Evolutionary conservation across 2,797 vertebrate genomes (phyloP), one percentile per base, ranked within the genome.

Genomic region (Platyrinchus mystaceus): DNA sequence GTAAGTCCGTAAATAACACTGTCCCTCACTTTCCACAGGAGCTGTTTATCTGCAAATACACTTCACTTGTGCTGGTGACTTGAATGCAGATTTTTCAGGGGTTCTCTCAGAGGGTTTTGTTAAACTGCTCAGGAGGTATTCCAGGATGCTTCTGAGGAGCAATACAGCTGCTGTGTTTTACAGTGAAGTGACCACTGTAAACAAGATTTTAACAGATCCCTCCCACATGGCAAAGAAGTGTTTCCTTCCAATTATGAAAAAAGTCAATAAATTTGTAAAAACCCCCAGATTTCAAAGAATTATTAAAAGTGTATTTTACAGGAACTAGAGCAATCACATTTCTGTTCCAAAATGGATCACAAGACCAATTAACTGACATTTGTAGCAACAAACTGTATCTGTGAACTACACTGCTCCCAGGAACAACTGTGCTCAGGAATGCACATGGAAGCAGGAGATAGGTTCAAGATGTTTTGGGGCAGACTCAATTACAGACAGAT

Each of bases 381-480:
- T 94, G 90, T 62, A 90, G 71, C 88, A 94, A 83, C 79, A 83
- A 19, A 73, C 22, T 79, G 28, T 82, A 74, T 59, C 77, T 66
- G 82, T 84, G 95, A 93, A 95, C 94, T 96, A 91, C 91, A 91
- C 56, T 69, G 80, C 84, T 94, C 89, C 44, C 30, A 90, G 93
- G 78, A 97, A 96, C 80, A 89, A 93, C 67, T 70, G 80, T 64
- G 78, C 27, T 94, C 89, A 93, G 93, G 92, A 96, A 97, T 94
- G 89, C 79, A 94, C 55, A 53, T 86, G 86, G 90, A 97, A 94
- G 91, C 71, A 69, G 86, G 89, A 97, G 97, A 98, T 97, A 89
- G 91, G 92, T 98, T 98, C 97, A 98, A 98, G 97, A 98, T 98
- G 97, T 97, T 97, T 93, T 59, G 74, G 85, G 95, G 84, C 85